These are phyloP conservation scores for Pocota personata DNA, from an alignment of 2,888 invertebrate genomes.

Conservation along the genomic window DNA sequence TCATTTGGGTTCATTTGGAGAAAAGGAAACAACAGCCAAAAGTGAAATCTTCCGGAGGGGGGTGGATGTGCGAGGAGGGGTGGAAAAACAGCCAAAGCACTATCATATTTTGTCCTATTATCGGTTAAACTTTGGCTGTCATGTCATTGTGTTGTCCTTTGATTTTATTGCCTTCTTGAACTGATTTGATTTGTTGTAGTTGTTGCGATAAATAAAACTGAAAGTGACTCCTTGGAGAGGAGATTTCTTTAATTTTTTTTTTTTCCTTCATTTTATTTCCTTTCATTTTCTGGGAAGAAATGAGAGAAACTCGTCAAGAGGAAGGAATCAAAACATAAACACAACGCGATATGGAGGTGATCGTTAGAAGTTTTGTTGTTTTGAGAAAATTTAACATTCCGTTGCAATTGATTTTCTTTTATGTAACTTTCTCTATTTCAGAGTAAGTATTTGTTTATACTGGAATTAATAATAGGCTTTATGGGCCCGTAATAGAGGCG, in stretches of 20 bases:
- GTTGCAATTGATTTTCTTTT: conserved; percentile 51
- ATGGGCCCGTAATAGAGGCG: conserved; percentile 10
- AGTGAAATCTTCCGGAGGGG: conserved; percentile 35
- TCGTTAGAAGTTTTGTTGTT: conserved; percentile 37
- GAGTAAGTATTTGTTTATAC: conserved; percentile 18
- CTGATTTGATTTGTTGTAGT: conserved; percentile 66
- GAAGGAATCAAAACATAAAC: conserved; percentile 19
- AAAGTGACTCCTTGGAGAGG: conserved; percentile 52
- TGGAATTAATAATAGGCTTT: conserved; percentile 13
- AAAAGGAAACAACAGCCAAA: conserved; percentile 45
- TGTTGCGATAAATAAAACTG: conserved; percentile 67
- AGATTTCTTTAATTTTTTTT: conserved; percentile 5
- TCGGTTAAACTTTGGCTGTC: conserved; percentile 69
- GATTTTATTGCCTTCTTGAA: conserved; percentile 71
- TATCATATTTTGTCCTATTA: conserved; percentile 68
- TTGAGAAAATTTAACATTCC: conserved; percentile 31
- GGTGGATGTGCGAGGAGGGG: neutral
- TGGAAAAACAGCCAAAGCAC: conserved; percentile 36
- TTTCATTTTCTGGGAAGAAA: neutral
- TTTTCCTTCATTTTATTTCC: neutral
- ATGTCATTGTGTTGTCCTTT: conserved; percentile 71
- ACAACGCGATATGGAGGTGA: neutral
- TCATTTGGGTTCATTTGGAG: conserved; percentile 47
- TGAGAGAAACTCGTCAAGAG: neutral
- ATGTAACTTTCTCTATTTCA: conserved; percentile 7